These are phyloP conservation scores for Psittacus erithacus DNA, from an alignment of 2,113 vertebrate genomes.

Conservation along the genomic window DNA sequence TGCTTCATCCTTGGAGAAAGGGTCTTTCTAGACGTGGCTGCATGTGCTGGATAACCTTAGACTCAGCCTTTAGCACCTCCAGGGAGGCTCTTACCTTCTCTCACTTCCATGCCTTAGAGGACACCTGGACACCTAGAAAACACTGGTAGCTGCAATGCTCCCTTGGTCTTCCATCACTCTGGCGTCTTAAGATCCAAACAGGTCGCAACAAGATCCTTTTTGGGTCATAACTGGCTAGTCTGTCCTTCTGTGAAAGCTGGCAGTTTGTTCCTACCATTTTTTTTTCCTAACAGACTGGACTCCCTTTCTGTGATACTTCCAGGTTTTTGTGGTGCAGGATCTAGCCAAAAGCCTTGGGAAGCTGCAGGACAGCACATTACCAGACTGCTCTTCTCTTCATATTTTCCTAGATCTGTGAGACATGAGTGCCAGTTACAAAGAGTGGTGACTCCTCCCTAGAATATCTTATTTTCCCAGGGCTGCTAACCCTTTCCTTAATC, in stretches of 20 bases:
- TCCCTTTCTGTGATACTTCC: not conserved
- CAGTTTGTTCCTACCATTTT: not conserved
- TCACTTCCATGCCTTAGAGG: not conserved
- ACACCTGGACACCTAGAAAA: not conserved
- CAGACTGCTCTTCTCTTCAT: fast-evolving
- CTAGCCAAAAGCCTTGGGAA: not conserved
- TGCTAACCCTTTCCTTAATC: not conserved
- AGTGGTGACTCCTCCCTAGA: not conserved
- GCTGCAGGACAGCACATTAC: not conserved
- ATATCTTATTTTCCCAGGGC: not conserved
- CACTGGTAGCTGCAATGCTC: fast-evolving
- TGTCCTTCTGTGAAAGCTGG: not conserved
- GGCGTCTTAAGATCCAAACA: not conserved
- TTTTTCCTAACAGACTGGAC: too few relatives aligned
- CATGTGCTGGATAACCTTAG: not conserved
- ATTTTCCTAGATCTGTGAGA: not conserved
- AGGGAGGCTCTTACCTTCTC: not conserved
- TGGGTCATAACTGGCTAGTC: not conserved
- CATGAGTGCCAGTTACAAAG: not conserved
- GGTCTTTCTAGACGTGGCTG: not conserved
- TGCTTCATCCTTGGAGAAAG: not conserved
- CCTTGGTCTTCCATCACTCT: not conserved
- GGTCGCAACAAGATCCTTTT: not conserved
- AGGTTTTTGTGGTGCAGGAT: not conserved
- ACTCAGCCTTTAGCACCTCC: not conserved